Percentiles rank a stretch among this genome's conserved stretches.
These are phyloP conservation scores for Apostichopus californicus DNA, from an alignment of 35 echinoderm and acorn worm genomes.

Conservation along the genomic window DNA sequence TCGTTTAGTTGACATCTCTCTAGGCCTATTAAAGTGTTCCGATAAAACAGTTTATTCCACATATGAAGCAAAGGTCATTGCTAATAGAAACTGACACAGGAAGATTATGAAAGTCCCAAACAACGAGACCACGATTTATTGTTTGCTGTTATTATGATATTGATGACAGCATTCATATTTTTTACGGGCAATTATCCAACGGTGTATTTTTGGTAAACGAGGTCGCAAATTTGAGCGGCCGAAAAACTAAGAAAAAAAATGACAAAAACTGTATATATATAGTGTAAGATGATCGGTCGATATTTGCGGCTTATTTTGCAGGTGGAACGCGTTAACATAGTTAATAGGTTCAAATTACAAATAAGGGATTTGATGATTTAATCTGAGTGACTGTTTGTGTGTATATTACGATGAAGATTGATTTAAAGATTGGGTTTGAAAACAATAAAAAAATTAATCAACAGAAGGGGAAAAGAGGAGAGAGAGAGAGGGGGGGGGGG, in stretches of 20 bases:
- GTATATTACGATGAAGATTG: background rate
- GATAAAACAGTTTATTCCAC: too few species aligned
- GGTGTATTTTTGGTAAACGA: background rate
- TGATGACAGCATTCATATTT: slow-evolving; percentile 1
- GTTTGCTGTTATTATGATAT: background rate
- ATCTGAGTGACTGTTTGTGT: background rate
- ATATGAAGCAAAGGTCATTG: too few species aligned
- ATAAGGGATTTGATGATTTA: background rate
- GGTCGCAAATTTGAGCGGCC: background rate
- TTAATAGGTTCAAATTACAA: slow-evolving; percentile 3
- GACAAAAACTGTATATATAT: too few species aligned
- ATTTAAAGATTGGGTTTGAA: background rate
- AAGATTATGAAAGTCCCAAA: too few species aligned
- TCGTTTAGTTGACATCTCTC: too few species aligned
- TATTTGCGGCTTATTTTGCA: background rate
- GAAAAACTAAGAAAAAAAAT: too few species aligned
- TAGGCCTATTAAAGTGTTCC: too few species aligned
- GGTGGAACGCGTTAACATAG: background rate
- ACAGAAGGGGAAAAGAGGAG: background rate
- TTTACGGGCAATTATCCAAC: background rate
- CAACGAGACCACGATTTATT: background rate
- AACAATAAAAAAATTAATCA: background rate
- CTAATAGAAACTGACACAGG: too few species aligned
- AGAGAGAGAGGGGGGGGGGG: background rate
- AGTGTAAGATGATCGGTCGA: too few species aligned